Evolutionary conservation across 2,797 vertebrate genomes (phyloP).

Genomic region (Ctenopoma kingsleyae): DNA sequence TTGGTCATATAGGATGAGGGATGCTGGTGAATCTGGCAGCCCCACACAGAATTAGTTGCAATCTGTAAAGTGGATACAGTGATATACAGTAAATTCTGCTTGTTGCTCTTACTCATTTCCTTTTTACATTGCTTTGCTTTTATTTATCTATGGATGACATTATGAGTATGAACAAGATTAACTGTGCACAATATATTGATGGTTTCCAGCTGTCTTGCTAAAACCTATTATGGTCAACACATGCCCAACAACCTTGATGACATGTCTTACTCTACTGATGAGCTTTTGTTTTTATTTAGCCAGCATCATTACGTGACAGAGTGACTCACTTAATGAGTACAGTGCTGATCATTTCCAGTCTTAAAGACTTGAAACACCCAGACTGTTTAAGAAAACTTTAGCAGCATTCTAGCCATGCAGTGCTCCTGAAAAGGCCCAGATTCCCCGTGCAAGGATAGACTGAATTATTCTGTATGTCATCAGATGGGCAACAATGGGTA

Average conservation of each 20-base stretch:
- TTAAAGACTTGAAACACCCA: constrained; percentile 2
- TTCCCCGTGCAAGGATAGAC: constrained; percentile 5
- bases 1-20: constrained; percentile 15
- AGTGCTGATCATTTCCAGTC: constrained; percentile 25
- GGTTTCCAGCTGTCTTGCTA: constrained; percentile 21
- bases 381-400: constrained; percentile 28
- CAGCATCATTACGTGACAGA: constrained; percentile 10
- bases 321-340: constrained; percentile 34
- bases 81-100: not conserved
- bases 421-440: constrained; percentile 21
- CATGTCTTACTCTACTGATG: not conserved
- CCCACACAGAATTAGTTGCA: not conserved
- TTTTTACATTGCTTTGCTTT: constrained; percentile 8
- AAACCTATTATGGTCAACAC: constrained; percentile 19
- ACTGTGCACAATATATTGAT: not conserved
- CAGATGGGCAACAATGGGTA: not conserved
- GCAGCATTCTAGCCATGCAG: constrained; percentile 24
- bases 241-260: not conserved
- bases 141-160: constrained; percentile 2
- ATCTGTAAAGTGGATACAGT: not conserved
- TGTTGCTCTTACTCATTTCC: not conserved
- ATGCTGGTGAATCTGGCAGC: constrained; percentile 27
- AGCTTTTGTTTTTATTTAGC: constrained; percentile 30
- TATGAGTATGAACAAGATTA: constrained; percentile 13
- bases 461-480: constrained; percentile 2